A percentile compares a stretch with the other conserved stretches of the same genome.
Conservation (phyloP, 2,888 invertebrate genomes). For the Ceraclea dissimilis region DNA sequence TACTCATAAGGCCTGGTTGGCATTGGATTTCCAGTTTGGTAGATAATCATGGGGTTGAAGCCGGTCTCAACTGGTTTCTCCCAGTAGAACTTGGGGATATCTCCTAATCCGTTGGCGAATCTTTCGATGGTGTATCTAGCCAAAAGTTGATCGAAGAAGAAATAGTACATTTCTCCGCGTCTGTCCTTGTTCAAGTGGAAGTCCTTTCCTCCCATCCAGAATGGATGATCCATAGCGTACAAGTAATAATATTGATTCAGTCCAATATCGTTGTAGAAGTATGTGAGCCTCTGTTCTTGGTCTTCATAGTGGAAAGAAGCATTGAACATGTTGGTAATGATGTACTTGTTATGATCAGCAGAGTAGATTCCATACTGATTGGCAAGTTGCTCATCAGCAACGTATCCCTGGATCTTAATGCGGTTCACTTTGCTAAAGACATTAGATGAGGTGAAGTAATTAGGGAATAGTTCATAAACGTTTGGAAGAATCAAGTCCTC, state of each 20-base stretch:
- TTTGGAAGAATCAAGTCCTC: conserved; percentile 54
- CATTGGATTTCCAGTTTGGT: conserved; percentile 54
- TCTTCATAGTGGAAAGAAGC: conserved; percentile 34
- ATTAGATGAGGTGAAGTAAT: conserved; percentile 54
- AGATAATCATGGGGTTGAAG: conserved; percentile 53
- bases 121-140: conserved; percentile 66
- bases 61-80: conserved; percentile 41
- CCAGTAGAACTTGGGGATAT: conserved; percentile 51
- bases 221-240: conserved; percentile 54
- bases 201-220: conserved; percentile 52
- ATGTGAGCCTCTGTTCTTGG: conserved; percentile 52
- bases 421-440: conserved; percentile 42
- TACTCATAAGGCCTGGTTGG: conserved; percentile 48
- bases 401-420: conserved; percentile 36
- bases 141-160: conserved; percentile 57
- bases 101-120: conserved; percentile 54
- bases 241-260: conserved; percentile 60
- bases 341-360: conserved; percentile 19
- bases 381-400: conserved; percentile 34
- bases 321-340: conserved; percentile 24
- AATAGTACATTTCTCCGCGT: conserved; percentile 59
- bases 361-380: conserved; percentile 36
- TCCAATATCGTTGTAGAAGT: conserved; percentile 65
- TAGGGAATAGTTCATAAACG: conserved; percentile 60
- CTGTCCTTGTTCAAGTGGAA: conserved; percentile 45